Evolutionary conservation across 1,140 invertebrate genomes (phyloP), one percentile per base, ranked within the genome.

Genomic region (Augochlora pura): DNA sequence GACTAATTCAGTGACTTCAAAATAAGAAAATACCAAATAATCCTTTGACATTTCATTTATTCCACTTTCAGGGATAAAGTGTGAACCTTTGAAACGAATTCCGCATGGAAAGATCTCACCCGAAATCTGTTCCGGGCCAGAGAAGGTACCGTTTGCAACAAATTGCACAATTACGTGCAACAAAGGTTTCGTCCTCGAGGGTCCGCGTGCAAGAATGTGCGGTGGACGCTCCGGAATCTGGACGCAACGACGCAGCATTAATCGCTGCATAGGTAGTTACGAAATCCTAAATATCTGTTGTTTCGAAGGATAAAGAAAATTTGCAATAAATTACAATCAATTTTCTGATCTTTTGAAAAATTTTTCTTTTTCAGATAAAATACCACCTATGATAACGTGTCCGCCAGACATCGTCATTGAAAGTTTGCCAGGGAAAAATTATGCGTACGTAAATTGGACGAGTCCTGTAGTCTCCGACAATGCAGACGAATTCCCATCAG

Each of bases 161-260:
- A 92, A 90, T 23, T 95, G 95, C 86, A 92, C 88, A 0, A 93
- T 94, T 46, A 85, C 84, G 4, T 96, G 95, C 86, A 86, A 94
- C 39, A 78, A 92, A 16, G 95, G 95, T 21, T 96, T 94, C 84
- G 85, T 91, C 60, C 80, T 95, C 0, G 84, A 90, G 52, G 95
- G 95, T 0, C 93, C 94, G 14, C 66, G 77, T 21, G 86, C 77
- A 14, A 92, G 92, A 83, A 87, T 83, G 6, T 95, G 95, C 74
- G 88, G 84, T 18, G 93, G 93, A 69, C 91, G 75, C 76, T 90
- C 80, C 84, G 95, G 91, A 10, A 86, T 86, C 75, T 95, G 95
- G 94, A 92, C 89, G 73, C 90, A 91, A 75, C 91, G 91, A 49
- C 89, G 90, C 39, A 90, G 88, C 38, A 79, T 90, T 25, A 93